A percentile compares a stretch with the other conserved stretches of the same genome.
phyloP scores from a whole-genome alignment of 2,113 vertebrate species.

The Scomber japonicus region DNA sequence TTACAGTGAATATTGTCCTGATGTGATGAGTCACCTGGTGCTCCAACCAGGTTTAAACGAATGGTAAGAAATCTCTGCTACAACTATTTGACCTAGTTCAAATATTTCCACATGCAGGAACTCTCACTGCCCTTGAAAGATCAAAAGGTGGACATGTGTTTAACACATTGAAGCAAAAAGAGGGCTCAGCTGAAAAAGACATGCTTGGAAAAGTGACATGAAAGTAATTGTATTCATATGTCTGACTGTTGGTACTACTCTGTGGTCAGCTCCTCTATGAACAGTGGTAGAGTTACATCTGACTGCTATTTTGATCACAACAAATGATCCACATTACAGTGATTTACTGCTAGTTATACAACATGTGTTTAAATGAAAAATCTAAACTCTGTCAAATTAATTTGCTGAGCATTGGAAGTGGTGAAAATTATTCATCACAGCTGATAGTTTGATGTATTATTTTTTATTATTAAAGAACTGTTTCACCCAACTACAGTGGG shows the following conservation, averaged over 20 bases:
- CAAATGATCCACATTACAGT: not conserved
- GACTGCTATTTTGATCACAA: slow-evolving; percentile 21
- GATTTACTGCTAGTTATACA: not conserved
- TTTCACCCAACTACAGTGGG: too few species aligned
- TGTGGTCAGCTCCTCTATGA: not conserved
- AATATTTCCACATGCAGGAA: slow-evolving; percentile 56
- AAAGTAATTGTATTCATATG: slow-evolving; percentile 61
- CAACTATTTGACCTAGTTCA: slow-evolving; percentile 56
- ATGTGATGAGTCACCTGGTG: slow-evolving; percentile 33
- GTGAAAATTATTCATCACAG: not conserved
- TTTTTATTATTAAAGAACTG: too few species aligned
- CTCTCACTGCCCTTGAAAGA: slow-evolving; percentile 47
- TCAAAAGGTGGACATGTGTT: slow-evolving; percentile 70
- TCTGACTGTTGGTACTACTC: not conserved
- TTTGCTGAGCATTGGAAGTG: not conserved
- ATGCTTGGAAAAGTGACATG: slow-evolving; percentile 37
- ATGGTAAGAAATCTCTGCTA: slow-evolving; percentile 26
- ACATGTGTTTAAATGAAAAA: not conserved
- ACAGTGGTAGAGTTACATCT: not conserved
- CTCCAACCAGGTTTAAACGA: slow-evolving; percentile 12
- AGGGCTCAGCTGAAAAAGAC: slow-evolving; percentile 28
- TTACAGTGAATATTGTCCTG: not conserved
- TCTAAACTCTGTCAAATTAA: not conserved
- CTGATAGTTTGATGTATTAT: not conserved
- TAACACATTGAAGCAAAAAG: slow-evolving; percentile 64